A percentile compares a stretch with the other conserved stretches of the same genome.
Conservation (phyloP, 2,113 vertebrate species). For the Mormyrus lacerda region DNA sequence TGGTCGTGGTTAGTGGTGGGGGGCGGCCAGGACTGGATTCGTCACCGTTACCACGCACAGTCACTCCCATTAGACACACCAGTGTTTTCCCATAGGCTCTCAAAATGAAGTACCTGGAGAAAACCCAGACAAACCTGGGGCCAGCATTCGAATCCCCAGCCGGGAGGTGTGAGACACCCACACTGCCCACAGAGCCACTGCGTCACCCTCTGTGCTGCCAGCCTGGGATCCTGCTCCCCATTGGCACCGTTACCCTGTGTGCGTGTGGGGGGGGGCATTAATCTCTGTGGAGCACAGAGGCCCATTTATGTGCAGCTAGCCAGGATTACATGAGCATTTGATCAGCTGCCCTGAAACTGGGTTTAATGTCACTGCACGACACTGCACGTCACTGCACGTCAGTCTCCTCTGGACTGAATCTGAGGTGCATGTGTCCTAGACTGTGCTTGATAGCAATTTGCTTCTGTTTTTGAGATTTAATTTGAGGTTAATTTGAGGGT, state of each 20-base stretch:
- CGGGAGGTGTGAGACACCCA: neutral
- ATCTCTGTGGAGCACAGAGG: neutral
- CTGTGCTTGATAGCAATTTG: neutral
- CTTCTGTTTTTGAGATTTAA: neutral
- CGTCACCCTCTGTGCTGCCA: neutral
- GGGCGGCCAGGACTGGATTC: neutral
- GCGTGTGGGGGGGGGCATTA: neutral
- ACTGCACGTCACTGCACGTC: neutral
- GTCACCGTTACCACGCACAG: neutral
- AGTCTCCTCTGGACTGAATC: neutral
- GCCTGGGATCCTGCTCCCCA: neutral
- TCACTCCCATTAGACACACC: neutral
- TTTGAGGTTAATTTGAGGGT: neutral
- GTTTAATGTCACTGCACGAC: neutral
- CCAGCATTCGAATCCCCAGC: neutral
- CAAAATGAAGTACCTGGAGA: neutral
- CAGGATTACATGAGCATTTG: neutral
- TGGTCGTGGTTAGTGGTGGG: neutral
- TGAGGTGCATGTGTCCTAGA: neutral
- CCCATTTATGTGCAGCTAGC: neutral
- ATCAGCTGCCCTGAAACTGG: neutral
- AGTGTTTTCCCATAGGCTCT: neutral
- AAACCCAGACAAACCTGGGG: neutral
- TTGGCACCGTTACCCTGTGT: neutral
- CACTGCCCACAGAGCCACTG: neutral